A percentile compares a stretch with the other conserved stretches of the same genome.
phyloP scores from a whole-genome alignment of 2,797 vertebrate genomes.

The Toxotes lorentzi region DNA sequence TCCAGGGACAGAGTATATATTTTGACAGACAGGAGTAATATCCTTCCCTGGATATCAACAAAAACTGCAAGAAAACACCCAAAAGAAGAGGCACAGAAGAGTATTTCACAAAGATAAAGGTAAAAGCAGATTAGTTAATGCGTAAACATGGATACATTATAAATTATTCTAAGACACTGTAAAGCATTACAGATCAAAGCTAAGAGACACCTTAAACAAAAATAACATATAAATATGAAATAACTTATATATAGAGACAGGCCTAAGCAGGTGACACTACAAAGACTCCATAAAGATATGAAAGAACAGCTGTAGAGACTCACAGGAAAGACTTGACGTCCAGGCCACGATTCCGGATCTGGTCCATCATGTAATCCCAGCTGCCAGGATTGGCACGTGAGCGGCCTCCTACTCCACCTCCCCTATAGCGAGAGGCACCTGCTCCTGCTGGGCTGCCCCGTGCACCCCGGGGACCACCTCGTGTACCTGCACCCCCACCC shows the following conservation, averaged over 20 bases:
- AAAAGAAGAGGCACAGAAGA: constrained; percentile 37
- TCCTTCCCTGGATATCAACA: constrained; percentile 81
- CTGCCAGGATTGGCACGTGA: constrained; percentile 92
- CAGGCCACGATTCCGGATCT: constrained; percentile 97
- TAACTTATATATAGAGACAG: constrained; percentile 25
- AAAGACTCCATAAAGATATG: constrained; percentile 23
- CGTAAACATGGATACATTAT: constrained; percentile 16
- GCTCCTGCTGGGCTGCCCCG: constrained; percentile 86
- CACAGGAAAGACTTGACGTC: constrained; percentile 99
- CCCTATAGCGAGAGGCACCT: constrained; percentile 88
- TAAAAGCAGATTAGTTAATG: constrained; percentile 41
- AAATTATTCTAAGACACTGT: constrained; percentile 5
- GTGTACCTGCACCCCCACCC: constrained; percentile 86
- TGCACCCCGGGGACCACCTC: constrained; percentile 84
- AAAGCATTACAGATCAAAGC: constrained; percentile 7
- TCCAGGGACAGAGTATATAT: constrained; percentile 27
- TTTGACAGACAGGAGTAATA: constrained; percentile 63
- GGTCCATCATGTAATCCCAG: constrained; percentile 99
- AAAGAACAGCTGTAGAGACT: constrained; percentile 81
- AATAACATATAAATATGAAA: constrained; percentile 1
- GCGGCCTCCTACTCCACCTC: constrained; percentile 86
- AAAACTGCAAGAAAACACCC: constrained; percentile 43
- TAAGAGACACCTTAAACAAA: constrained; percentile 22
- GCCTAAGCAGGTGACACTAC: constrained; percentile 22
- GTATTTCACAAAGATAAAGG: constrained; percentile 27